Conservation (phyloP, 2,113 vertebrate species). For the Helogale parvula region DNA sequence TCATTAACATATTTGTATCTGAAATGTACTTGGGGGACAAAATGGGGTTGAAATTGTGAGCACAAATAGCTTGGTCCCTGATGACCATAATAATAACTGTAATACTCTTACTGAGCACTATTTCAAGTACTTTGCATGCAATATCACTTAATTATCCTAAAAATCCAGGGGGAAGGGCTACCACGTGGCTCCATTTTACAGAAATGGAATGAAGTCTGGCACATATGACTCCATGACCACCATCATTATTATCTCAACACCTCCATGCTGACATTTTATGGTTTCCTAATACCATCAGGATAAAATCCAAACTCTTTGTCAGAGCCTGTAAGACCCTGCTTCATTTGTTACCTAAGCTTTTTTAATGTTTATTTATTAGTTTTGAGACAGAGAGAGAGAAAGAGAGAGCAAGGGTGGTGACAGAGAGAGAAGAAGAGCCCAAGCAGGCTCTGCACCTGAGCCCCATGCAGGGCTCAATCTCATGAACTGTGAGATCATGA, state of each 20-base stretch:
- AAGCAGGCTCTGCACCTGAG: no score
- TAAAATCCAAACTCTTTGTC: not conserved
- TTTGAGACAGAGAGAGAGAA: no score
- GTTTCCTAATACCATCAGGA: not conserved
- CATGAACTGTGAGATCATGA: no score
- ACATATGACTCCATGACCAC: not conserved
- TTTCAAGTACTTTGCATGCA: not conserved
- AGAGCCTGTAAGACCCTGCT: not conserved
- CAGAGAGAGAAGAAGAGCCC: no score
- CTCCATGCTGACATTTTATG: not conserved
- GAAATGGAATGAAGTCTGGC: not conserved
- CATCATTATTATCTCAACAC: not conserved
- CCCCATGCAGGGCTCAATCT: no score
- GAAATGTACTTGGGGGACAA: slow-evolving; percentile 30
- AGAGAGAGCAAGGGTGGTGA: no score
- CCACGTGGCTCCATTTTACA: not conserved
- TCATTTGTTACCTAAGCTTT: not conserved
- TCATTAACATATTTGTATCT: slow-evolving; percentile 68
- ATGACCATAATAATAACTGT: not conserved
- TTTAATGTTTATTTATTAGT: no score
- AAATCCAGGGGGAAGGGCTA: not conserved
- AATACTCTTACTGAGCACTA: not conserved
- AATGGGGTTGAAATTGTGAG: not conserved
- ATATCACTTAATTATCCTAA: not conserved
- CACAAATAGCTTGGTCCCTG: not conserved